Conservation (phyloP, 1,140 invertebrate species). For the Neodiprion lecontei region DNA sequence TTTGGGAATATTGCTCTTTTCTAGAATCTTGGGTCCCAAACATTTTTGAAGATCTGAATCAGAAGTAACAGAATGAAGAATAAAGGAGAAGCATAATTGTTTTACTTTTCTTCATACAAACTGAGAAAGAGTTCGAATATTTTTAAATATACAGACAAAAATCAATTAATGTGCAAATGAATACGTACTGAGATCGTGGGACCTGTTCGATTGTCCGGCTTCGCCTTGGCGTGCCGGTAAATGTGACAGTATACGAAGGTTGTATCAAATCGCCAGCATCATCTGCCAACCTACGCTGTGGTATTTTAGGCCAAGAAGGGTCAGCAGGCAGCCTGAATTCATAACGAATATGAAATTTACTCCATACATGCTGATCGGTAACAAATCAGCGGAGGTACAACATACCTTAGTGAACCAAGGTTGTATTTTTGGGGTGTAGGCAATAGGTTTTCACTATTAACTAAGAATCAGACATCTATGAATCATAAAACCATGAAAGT, state of each 20-base stretch:
- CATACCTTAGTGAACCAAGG: conserved; percentile 43
- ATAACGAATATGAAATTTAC: not conserved
- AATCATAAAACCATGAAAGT: conserved; percentile 8
- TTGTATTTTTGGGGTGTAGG: conserved; percentile 38
- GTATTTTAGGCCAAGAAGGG: conserved; percentile 56
- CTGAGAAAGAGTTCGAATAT: not conserved
- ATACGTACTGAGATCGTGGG: conserved; percentile 35
- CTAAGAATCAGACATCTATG: conserved; percentile 26
- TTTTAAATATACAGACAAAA: not conserved
- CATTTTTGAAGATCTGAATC: conserved; percentile 5
- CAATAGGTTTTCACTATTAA: conserved; percentile 49
- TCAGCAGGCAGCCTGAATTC: conserved; percentile 48
- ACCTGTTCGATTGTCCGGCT: conserved; percentile 38
- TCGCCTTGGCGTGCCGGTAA: conserved; percentile 41
- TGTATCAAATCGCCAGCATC: conserved; percentile 40
- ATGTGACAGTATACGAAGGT: conserved; percentile 45
- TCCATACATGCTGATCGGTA: conserved; percentile 18
- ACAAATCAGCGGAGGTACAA: conserved; percentile 19
- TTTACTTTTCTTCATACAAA: too few species aligned
- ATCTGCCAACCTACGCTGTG: conserved; percentile 40
- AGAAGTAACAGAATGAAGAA: conserved; percentile 9
- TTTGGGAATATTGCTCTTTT: conserved; percentile 21
- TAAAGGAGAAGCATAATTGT: not conserved
- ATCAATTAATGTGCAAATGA: not conserved
- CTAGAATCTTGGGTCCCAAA: conserved; percentile 16